These are phyloP conservation scores for Diadophis punctatus DNA, from an alignment of 2,113 vertebrate species.

Conservation along the genomic window DNA sequence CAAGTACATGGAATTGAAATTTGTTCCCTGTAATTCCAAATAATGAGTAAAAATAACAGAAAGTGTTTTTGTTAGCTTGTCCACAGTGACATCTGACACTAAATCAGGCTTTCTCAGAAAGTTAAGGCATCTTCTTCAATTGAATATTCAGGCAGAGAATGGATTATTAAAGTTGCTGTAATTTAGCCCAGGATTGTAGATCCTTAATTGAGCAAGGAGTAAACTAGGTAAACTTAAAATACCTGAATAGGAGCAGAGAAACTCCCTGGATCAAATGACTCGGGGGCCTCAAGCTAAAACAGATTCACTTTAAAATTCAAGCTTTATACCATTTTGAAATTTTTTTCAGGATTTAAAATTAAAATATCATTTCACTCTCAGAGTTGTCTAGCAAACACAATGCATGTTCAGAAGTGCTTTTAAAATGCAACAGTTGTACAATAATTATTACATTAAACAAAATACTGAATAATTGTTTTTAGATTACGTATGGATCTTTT, in stretches of 20 bases:
- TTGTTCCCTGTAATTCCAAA: not conserved
- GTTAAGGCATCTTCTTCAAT: not conserved
- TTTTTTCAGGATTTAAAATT: not conserved
- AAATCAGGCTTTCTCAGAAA: not conserved
- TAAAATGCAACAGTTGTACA: not conserved
- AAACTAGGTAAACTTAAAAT: not conserved
- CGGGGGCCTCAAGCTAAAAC: not conserved
- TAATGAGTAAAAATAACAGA: not conserved
- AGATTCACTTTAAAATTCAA: not conserved
- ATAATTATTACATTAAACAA: not conserved
- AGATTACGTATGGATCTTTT: constrained; percentile 18
- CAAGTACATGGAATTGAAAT: not conserved
- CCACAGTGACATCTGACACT: not conserved
- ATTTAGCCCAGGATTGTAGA: not conserved
- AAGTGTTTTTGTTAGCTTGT: not conserved
- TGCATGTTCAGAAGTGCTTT: not conserved
- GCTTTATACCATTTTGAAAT: not conserved
- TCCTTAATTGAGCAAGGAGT: not conserved
- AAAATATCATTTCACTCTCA: not conserved
- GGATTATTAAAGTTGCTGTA: not conserved
- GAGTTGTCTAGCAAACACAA: not conserved
- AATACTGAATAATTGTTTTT: not conserved
- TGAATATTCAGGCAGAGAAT: not conserved
- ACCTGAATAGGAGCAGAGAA: not conserved
- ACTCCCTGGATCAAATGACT: not conserved